Evolutionary conservation across 2,797 vertebrate genomes (phyloP).

Genomic region (Monodelphis domestica): DNA sequence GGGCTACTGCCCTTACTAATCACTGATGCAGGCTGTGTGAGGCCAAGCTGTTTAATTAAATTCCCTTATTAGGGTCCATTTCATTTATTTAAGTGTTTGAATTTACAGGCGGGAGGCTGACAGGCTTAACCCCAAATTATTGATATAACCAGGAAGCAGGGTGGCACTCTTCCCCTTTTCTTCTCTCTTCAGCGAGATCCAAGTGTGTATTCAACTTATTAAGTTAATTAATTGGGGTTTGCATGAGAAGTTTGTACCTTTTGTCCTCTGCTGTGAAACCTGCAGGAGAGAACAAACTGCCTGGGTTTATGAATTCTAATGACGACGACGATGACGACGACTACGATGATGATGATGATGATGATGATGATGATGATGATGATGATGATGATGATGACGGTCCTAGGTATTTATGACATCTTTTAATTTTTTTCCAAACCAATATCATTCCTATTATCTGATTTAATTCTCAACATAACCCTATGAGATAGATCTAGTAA

Average conservation of each 20-base stretch:
- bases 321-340: not conserved
- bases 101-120: constrained; percentile 49
- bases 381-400: not conserved
- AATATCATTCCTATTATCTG: not conserved
- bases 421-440: not conserved
- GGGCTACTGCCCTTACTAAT: not conserved
- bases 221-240: constrained; percentile 60
- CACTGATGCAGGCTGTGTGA: constrained; percentile 45
- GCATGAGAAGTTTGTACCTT: constrained; percentile 9
- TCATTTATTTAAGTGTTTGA: constrained; percentile 77
- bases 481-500: not conserved
- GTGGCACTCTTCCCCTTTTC: constrained; percentile 1
- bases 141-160: constrained; percentile 40
- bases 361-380: not conserved
- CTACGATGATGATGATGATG: not conserved
- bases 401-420: not conserved
- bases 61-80: constrained; percentile 50
- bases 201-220: constrained; percentile 42
- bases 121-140: constrained; percentile 58
- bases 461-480: not conserved
- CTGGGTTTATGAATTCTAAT: not conserved
- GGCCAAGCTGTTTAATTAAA: constrained; percentile 51
- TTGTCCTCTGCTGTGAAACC: constrained; percentile 2
- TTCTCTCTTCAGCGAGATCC: constrained; percentile 39
- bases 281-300: not conserved